These are phyloP conservation scores for Scaptomyza pallida DNA, from an alignment of 1,140 invertebrate species.

Conservation along the genomic window DNA sequence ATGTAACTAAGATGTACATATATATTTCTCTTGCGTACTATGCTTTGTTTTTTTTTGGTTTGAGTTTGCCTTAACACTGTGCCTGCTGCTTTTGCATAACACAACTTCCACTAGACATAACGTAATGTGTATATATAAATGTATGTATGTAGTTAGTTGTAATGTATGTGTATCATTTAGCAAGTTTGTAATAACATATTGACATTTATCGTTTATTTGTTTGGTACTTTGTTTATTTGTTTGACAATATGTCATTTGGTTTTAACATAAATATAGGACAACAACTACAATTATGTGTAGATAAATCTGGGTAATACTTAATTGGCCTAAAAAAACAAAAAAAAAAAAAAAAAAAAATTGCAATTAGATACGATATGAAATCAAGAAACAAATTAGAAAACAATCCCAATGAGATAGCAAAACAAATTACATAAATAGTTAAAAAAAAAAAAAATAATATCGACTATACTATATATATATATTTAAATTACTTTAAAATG, in stretches of 20 bases:
- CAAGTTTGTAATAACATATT: not conserved
- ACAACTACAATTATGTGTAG: slow-evolving; percentile 50
- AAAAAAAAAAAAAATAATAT: slow-evolving; percentile 10
- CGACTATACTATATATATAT: slow-evolving; percentile 1
- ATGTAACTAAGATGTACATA: slow-evolving; percentile 1
- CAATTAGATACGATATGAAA: slow-evolving; percentile 29
- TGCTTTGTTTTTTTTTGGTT: slow-evolving; percentile 27
- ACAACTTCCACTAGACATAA: not conserved
- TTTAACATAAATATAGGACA: slow-evolving; percentile 71
- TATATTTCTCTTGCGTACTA: too few relatives aligned
- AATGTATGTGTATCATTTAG: slow-evolving; percentile 3
- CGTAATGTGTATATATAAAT: not conserved
- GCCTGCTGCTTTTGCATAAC: slow-evolving; percentile 13
- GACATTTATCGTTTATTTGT: slow-evolving; percentile 15
- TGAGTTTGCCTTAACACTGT: slow-evolving; percentile 1
- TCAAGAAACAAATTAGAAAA: slow-evolving; percentile 12
- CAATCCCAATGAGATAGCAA: slow-evolving; percentile 3
- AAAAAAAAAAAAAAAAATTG: slow-evolving; percentile 25
- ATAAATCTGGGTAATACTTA: slow-evolving; percentile 43
- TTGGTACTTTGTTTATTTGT: slow-evolving; percentile 35
- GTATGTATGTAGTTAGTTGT: slow-evolving; percentile 10
- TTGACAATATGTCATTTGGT: slow-evolving; percentile 44
- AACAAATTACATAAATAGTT: slow-evolving; percentile 7
- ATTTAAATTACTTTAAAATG: slow-evolving; percentile 34
- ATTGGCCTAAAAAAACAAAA: slow-evolving; percentile 46